Evolutionary conservation across 2,113 vertebrate species (phyloP), one percentile per base, ranked within the genome.

Genomic region (Neomonachus schauinslandi): DNA sequence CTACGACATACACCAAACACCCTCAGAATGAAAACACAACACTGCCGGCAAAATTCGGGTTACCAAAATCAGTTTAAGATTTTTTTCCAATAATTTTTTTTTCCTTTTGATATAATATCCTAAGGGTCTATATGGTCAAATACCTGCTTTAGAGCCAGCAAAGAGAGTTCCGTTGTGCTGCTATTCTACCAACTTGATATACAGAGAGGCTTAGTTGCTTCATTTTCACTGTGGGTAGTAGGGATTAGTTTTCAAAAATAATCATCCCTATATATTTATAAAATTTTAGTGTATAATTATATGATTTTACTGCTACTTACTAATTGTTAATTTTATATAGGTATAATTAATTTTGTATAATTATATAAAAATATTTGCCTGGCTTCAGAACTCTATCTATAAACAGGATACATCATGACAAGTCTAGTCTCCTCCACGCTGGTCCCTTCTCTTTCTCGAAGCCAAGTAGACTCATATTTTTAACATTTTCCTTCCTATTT

Each of bases 281-380:
- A 93, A 82, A 95, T 84, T 93, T 91, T 63, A 79, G 46, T 72
- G 72, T 67, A 65, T 76, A 81, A 93, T 91, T 95, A 86, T 51
- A 53, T 57, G 87, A 93, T 92, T 91, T 93, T 76, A 81, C 95
- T 55, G 76, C 53, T 55, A 77, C 22, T 72, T 94, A 84, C 36
- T 71, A 71, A 36, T 21, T 82, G 46, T 26, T 95, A 53, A 92
- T 95, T 71, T 93, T 91, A 71, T 46, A 31, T 65, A 93, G 91
- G 91, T 79, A 84, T 42, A 55, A 93, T 36, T 95, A 74, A 92
- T 94, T 77, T 93, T 77, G 39, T 39, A 31, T 91, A 95, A 96
- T 89, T 84, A 89, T 57, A 55, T 72, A n/a, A 83, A 91, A 77
- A 82, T 71, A 82, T 87, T 91, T 95, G 59, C 85, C 46, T 82